Base-by-base conservation (phyloP, 2,888 invertebrate species). In the Creontiades dilutus region DNA sequence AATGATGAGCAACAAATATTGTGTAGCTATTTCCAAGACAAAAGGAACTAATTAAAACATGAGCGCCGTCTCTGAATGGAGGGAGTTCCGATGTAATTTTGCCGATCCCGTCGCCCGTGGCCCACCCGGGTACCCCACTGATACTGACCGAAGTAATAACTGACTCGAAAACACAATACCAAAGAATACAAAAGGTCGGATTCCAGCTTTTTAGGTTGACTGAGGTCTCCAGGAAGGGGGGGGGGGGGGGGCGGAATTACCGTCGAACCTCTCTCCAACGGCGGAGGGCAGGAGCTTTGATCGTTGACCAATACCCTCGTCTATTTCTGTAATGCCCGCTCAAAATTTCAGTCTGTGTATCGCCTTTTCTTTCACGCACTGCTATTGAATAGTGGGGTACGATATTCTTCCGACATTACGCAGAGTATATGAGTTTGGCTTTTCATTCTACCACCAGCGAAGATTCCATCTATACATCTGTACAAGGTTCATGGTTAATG, bases 11-110 rank as follows among this genome's bases (percentile, higher is more conserved):
- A 37, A 7, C 37, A 37, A 82, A 82, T 37, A 82, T 82, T 37
- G 23, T 82, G 48, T 23, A 47, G 47, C 82, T n/a, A 82, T 47
- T 82, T 52, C n/a, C 82, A 0, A 28, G 14, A 47, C 47, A 47
- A 52, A 12, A 47, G 52, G 82, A 27, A 47, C 82, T 76, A 76
- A 76, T 76, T 76, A 76, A 76, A 76, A 76, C 76, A 76, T 76
- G 76, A 76, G 27, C 76, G 27, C 76, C 76, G 28, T 12, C 57
- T 5, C 28, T 76, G 76, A 76, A 76, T 76, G 37, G 76, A 27
- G 9, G 76, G 57, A n/a, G 23, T 76, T 76, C 37, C 76, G 76
- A 76, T 76, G 37, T 76, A 27, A 76, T 76, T 76, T 27, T 76
- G 76, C 27, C 76, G 76, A 76, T 76, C 27, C 76, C 28, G 37